Base-by-base conservation (phyloP, 2,888 invertebrate species). In the Dyspetes luteomarginatus region DNA sequence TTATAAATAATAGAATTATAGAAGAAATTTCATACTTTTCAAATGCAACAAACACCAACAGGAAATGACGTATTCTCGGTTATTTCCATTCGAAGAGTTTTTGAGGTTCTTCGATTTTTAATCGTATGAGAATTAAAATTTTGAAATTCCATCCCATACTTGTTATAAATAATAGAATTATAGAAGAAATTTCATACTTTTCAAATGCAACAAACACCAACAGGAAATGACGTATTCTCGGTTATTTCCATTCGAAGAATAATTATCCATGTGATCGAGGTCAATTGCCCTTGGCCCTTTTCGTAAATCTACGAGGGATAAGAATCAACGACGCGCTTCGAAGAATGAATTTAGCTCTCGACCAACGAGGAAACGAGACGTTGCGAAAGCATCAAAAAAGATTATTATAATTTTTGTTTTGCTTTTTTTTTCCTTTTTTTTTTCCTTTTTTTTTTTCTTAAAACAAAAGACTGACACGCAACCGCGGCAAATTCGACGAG, bases 201-300 rank as follows among this genome's bases (percentile, higher is more conserved):
- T n/a, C n/a, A n/a, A n/a, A n/a, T n/a, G n/a, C n/a, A n/a, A 55
- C 41, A 17, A 65, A 64, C 56, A 71, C 69, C 65, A 50, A 75
- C 69, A 30, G n/a, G 7, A n/a, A n/a, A 64, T 64, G 5, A 17
- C 22, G 45, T 36, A 43, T 45, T 60, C 64, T 28, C 41, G 28
- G 28, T 56, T 7, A 2, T 48, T 7, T 4, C 15, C n/a, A 9
- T 60, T 67, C 41, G 17, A 67, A n/a, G 36, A 67, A 41, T 36
- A 52, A 75, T 75, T 67, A 58, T 52, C 50, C 75, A 60, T 58
- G 30, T 67, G 19, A 58, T 3, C 50, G 17, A 48, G 75, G 58
- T 67, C 67, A 67, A 48, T 24, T 75, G 79, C 69, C 79, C 79
- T 75, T 79, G 79, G 79, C 68, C 68, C 68, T 78, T 78, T 78